Percentiles rank a stretch among this genome's conserved stretches.
Conservation (phyloP, 2,113 vertebrate genomes). For the Capricornis sumatraensis region DNA sequence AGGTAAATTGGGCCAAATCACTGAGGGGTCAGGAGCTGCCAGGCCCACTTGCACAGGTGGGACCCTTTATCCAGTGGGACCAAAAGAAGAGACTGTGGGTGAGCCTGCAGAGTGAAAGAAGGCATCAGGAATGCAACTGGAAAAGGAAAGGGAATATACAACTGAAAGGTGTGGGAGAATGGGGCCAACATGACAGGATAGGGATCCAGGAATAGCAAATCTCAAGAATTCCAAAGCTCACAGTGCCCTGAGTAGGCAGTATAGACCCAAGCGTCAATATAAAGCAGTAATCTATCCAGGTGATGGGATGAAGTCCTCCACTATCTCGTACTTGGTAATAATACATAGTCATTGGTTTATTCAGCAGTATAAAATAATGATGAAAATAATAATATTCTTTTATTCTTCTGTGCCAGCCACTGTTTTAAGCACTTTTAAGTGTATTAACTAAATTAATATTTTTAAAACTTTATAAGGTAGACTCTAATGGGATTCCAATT, state of each 20-base stretch:
- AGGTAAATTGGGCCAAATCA: neutral
- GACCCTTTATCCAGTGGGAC: neutral
- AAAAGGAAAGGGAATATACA: neutral
- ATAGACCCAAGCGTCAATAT: neutral
- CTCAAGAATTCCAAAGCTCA: neutral
- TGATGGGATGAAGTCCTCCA: neutral
- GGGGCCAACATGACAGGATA: neutral
- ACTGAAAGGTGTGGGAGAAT: neutral
- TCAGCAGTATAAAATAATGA: neutral
- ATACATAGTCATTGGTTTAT: neutral
- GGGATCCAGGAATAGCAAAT: neutral
- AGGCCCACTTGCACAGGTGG: neutral
- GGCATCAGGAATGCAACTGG: neutral
- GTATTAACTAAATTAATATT: neutral
- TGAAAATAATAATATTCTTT: neutral
- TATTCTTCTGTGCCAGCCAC: neutral
- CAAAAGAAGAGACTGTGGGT: neutral
- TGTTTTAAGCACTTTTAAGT: neutral
- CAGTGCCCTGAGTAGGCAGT: neutral
- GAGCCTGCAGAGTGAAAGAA: neutral
- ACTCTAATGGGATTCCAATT: neutral
- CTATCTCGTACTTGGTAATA: neutral
- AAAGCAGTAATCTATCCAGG: neutral
- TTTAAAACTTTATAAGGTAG: neutral
- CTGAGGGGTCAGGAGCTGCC: neutral